These are phyloP conservation scores for Aptenodytes patagonicus DNA, from an alignment of 2,113 vertebrate species.

Conservation along the genomic window DNA sequence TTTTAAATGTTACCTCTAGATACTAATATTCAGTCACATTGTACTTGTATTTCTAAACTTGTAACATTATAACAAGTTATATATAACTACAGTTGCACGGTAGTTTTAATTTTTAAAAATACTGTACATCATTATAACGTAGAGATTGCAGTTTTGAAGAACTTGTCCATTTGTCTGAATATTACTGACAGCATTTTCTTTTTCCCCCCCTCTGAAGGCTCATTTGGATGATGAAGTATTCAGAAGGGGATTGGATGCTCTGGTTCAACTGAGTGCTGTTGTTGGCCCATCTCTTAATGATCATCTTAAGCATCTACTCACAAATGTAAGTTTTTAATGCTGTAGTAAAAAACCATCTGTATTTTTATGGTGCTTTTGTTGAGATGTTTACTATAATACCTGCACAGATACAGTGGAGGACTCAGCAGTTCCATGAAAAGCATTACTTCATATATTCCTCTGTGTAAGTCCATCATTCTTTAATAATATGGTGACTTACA, in stretches of 20 bases:
- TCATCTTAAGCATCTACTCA: conserved; percentile 79
- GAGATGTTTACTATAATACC: background rate
- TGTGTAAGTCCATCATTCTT: background rate
- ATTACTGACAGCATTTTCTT: background rate
- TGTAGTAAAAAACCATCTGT: background rate
- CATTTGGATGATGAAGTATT: conserved; percentile 77
- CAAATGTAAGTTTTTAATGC: conserved; percentile 71
- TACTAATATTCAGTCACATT: background rate
- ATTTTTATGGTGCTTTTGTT: background rate
- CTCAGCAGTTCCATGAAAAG: background rate
- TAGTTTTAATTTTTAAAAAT: background rate
- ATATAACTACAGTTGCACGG: background rate
- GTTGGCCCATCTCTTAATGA: conserved; percentile 76
- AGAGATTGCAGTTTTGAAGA: background rate
- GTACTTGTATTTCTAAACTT: background rate
- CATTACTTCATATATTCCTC: background rate
- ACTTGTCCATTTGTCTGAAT: background rate
- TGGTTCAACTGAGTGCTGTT: conserved; percentile 75
- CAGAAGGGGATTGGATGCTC: conserved; percentile 73
- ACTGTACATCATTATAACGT: background rate
- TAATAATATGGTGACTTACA: background rate
- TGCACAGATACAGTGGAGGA: background rate
- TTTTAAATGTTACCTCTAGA: background rate
- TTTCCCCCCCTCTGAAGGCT: conserved; percentile 25
- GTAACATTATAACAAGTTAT: background rate